These are phyloP conservation scores for Apteryx mantelli DNA, from an alignment of 2,113 vertebrate species.

Conservation along the genomic window DNA sequence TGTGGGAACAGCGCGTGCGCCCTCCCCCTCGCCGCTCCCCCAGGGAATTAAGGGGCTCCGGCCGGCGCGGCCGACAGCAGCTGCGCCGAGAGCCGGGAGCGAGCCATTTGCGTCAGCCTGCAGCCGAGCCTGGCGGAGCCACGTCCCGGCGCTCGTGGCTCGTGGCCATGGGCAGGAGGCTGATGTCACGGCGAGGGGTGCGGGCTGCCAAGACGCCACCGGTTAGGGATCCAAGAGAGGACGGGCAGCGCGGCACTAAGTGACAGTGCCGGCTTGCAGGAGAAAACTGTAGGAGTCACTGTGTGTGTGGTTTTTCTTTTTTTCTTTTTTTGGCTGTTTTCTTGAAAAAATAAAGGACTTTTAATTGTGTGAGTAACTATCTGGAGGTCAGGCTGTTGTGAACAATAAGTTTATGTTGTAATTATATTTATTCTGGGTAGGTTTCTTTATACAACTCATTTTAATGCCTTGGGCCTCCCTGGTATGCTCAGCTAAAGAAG, in stretches of 20 bases:
- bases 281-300: not conserved
- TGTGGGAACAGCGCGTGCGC: not conserved
- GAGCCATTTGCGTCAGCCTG: not conserved
- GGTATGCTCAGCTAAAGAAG: not conserved
- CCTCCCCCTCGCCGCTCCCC: not conserved
- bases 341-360: not conserved
- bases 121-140: not conserved
- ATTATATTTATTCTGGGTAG: constrained; percentile 26
- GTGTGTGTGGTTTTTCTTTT: fast-evolving
- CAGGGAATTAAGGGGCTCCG: not conserved
- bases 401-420: constrained; percentile 8
- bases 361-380: constrained; percentile 1
- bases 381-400: not conserved
- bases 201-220: not conserved
- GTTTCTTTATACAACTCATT: not conserved
- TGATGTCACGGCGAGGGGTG: not conserved
- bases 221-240: not conserved
- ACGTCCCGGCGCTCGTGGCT: not conserved
- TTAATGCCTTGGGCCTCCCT: constrained; percentile 12
- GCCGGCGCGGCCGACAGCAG: not conserved
- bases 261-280: not conserved
- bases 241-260: not conserved
- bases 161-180: not conserved
- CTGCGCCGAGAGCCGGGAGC: not conserved
- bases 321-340: not conserved